Evolutionary conservation across 2,797 vertebrate genomes (phyloP), one percentile per base, ranked within the genome.

Genomic region (Rhinichthys osculus): DNA sequence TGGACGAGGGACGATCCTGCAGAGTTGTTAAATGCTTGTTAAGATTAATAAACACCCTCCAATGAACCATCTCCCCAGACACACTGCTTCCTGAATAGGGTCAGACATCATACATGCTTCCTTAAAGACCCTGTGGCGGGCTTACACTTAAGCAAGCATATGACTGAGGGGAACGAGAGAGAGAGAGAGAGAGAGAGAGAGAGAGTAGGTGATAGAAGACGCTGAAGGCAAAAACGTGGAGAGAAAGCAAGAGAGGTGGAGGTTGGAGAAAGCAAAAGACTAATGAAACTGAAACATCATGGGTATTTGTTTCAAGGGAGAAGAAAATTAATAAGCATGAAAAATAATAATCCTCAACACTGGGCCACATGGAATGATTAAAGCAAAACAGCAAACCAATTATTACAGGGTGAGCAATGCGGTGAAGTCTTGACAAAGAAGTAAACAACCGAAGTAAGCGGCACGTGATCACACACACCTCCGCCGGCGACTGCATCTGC

Each of bases 281-380:
- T 86, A 90, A 92, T 92, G 87, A 90, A 91, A 76, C 77, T 30
- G 33, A 89, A 91, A 90, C 88, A 93, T 90, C 40, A 44, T 73
- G 85, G 83, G 86, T 88, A 90, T 93, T 94, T 93, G 90, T 94
- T 93, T 91, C 87, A 91, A 87, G 87, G 82, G 90, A 86, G 79
- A 89, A 91, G 89, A 82, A 92, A 92, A 94, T 92, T 90, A 94
- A 93, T 92, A 92, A 92, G 91, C 86, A 90, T 91, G 90, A 88
- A 89, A 92, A 93, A 93, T 92, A 94, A 93, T 89, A 88, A 91
- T 90, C 71, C 80, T 86, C 88, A 87, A 91, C 86, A 90, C 79
- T 90, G 81, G 89, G 85, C 89, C 90, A 89, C 85, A 88, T 83
- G 66, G 69, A 90, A 89, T 88, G 86, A 89, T 91, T 91, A 92